Base-by-base conservation (phyloP, 2,113 vertebrate species). In the Sceloporus undulatus region DNA sequence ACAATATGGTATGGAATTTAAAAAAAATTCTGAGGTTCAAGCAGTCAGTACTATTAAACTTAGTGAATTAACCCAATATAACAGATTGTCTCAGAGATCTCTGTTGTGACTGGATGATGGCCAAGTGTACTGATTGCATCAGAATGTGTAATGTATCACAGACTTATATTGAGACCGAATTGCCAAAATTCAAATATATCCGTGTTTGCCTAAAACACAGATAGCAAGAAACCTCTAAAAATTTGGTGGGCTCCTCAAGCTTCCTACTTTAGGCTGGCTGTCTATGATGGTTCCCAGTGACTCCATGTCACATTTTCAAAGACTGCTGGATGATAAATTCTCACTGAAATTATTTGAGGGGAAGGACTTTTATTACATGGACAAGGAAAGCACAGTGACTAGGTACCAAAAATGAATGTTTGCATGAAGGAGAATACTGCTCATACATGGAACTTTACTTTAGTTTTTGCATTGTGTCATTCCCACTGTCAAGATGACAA, bases 121-220 rank as follows among this genome's bases (percentile, higher is more conserved):
- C 95, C 96, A 97, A 92, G 84, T 91, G 92, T 92, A 40, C 88
- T 94, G 95, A 94, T 95, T 94, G 91, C 91, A 92, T 95, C 91
- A 8, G 87, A 93, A 92, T 1, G 13, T 92, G 79, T 96, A 94
- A 96, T 93, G 91, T 88, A 90, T 94, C n/a, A 0, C 94, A 95
- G 94, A 79, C 90, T 89, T 87, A 25, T 54, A 89, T 84, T 68
- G 87, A 89, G 91, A 91, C 89, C 88, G 5, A 94, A 91, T 95
- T 93, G 92, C 93, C 89, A 82, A 91, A 90, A 94, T 91, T 86
- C 92, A 95, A 95, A 94, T 84, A 56, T 86, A 86, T 91, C 82
- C 88, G 91, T 84, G 91, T 93, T 89, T 90, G 77, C 70, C 89
- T 66, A 84, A 90, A 87, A 82, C 80, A 87, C 81, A 85, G 38